Conservation (phyloP, 2,888 invertebrate species). For the Theretra japonica region DNA sequence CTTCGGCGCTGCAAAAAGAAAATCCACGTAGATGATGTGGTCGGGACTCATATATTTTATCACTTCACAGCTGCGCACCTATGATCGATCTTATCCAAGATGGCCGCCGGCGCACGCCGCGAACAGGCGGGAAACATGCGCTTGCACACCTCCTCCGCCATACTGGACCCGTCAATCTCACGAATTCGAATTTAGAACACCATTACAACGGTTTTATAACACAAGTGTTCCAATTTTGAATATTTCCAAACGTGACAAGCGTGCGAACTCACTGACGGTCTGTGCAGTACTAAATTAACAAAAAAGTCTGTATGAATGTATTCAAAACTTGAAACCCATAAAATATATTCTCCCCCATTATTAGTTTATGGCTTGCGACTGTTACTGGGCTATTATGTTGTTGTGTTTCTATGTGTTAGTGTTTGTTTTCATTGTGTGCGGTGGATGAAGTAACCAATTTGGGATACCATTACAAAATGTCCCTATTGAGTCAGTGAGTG, state of each 20-base stretch:
- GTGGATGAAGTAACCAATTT: conserved; percentile 73
- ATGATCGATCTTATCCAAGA: conserved; percentile 83
- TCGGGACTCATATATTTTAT: conserved; percentile 65
- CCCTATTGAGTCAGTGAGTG: conserved; percentile 57
- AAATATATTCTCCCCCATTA: conserved; percentile 84
- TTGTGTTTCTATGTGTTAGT: conserved; percentile 77
- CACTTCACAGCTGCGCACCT: conserved; percentile 82
- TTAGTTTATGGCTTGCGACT: conserved; percentile 82
- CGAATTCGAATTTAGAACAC: conserved; percentile 63
- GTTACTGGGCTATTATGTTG: conserved; percentile 79
- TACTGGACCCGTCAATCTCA: conserved; percentile 68
- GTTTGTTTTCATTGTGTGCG: conserved; percentile 81
- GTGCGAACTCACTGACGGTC: conserved; percentile 72
- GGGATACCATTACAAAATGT: conserved; percentile 67
- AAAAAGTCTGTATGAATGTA: conserved; percentile 72
- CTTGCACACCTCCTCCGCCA: conserved; percentile 72
- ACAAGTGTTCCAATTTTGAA: conserved; percentile 37
- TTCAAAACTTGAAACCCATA: conserved; percentile 82
- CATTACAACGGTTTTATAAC: conserved; percentile 36
- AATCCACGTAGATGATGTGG: conserved; percentile 56
- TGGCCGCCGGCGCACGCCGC: conserved; percentile 75
- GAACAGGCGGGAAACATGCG: conserved; percentile 75
- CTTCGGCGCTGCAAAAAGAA: conserved; percentile 52
- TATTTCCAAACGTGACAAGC: conserved; percentile 50
- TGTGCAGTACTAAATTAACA: conserved; percentile 75